Evolutionary conservation across 2,888 invertebrate genomes (phyloP).

Genomic region (Ophioninae sp.): DNA sequence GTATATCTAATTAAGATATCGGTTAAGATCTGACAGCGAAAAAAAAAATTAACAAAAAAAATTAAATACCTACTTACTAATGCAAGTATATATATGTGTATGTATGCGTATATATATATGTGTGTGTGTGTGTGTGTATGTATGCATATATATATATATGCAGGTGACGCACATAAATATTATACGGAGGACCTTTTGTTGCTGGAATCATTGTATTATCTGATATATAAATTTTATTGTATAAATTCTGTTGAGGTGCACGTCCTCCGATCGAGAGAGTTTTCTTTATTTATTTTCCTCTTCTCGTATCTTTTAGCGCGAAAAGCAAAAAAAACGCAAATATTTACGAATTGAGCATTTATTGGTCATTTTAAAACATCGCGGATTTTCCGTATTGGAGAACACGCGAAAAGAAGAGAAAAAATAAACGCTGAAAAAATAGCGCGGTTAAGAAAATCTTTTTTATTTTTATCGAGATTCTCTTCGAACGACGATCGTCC

Average conservation of each 20-base stretch:
- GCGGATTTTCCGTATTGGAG: not conserved
- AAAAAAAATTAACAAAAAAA: slow-evolving; percentile 60
- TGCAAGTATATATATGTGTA: slow-evolving; percentile 48
- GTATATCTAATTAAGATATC: slow-evolving; percentile 72
- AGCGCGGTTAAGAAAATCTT: slow-evolving; percentile 5
- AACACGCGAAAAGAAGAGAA: slow-evolving; percentile 14
- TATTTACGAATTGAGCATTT: slow-evolving; percentile 21
- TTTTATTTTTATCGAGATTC: slow-evolving; percentile 30
- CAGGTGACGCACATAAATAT: slow-evolving; percentile 66
- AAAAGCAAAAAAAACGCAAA: not conserved
- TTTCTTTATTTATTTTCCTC: slow-evolving; percentile 42
- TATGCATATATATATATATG: slow-evolving; percentile 56
- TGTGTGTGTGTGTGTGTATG: slow-evolving; percentile 20
- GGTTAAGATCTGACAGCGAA: slow-evolving; percentile 76
- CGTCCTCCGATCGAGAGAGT: slow-evolving; percentile 73
- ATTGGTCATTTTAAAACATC: slow-evolving; percentile 27
- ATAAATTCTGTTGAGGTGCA: slow-evolving; percentile 76
- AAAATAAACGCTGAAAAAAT: slow-evolving; percentile 11
- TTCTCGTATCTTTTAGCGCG: slow-evolving; percentile 51
- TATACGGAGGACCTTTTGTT: slow-evolving; percentile 74
- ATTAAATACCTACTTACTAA: slow-evolving; percentile 65
- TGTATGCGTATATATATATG: slow-evolving; percentile 22
- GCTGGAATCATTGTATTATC: slow-evolving; percentile 76
- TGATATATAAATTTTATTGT: slow-evolving; percentile 78
- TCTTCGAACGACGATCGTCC: slow-evolving; percentile 44